phyloP scores from a whole-genome alignment of 1,140 invertebrate genomes.

The Meloidogyne chitwoodi region DNA sequence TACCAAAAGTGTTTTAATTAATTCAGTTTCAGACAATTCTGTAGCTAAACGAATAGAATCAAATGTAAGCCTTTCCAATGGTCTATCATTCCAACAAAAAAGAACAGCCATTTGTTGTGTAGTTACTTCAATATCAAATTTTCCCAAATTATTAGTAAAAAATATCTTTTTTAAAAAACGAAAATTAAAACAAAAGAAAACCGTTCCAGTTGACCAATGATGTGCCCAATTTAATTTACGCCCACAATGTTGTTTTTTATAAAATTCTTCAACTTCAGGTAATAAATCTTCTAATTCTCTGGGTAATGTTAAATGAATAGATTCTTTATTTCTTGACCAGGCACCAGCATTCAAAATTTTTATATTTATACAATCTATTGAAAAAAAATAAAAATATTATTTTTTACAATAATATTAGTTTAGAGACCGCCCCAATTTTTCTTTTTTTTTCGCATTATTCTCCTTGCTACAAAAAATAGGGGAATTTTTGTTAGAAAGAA shows the following conservation, averaged over 20 bases:
- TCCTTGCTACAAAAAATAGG: too few relatives aligned
- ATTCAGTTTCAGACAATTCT: conserved; percentile 88
- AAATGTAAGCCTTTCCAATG: conserved; percentile 80
- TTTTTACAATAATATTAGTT: too few relatives aligned
- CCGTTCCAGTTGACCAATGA: conserved; percentile 97
- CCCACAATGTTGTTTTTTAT: conserved; percentile 81
- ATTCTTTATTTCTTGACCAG: conserved; percentile 83
- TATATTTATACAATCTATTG: conserved; percentile 65
- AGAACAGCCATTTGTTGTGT: conserved; percentile 99
- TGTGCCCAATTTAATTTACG: conserved; percentile 98
- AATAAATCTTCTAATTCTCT: conserved; percentile 93
- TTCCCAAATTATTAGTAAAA: conserved; percentile 80
- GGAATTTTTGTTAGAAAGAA: too few relatives aligned
- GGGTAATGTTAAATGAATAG: conserved; percentile 88
- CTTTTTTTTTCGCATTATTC: too few relatives aligned
- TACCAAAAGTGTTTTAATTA: conserved; percentile 86
- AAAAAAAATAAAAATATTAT: neutral
- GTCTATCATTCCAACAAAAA: conserved; percentile 91
- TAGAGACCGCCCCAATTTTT: too few relatives aligned
- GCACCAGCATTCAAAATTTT: conserved; percentile 96
- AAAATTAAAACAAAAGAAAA: conserved; percentile 1
- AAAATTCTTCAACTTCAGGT: conserved; percentile 80
- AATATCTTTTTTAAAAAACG: conserved; percentile 66
- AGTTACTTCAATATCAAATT: conserved; percentile 95
- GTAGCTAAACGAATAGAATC: conserved; percentile 91